phyloP scores from a whole-genome alignment of 1,140 invertebrate species.

The Zaprionus davidi region DNA sequence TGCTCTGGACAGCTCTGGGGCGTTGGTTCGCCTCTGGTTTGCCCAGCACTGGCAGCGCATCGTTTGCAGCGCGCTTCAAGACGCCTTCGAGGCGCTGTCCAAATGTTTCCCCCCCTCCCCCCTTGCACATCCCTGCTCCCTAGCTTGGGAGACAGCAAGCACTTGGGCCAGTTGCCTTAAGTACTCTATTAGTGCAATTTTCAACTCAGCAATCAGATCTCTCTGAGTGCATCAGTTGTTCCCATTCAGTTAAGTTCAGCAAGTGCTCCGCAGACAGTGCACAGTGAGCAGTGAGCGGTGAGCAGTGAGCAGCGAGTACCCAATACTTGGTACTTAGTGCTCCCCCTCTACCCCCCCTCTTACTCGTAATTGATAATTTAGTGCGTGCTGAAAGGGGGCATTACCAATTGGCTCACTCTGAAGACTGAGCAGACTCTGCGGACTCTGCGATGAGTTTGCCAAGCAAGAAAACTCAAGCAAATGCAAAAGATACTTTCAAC shows the following conservation, averaged over 20 bases:
- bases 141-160: constrained; percentile 1
- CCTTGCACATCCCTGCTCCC: too few relatives aligned
- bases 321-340: constrained; percentile 4
- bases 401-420: constrained; percentile 17
- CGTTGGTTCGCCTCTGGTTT: constrained; percentile 12
- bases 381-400: constrained; percentile 9
- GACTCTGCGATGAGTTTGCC: background rate
- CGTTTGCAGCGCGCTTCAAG: too few relatives aligned
- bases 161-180: constrained; percentile 35
- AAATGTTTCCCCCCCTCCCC: constrained; percentile 26
- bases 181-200: constrained; percentile 60
- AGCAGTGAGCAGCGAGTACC: too few relatives aligned
- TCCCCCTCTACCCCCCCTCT: background rate
- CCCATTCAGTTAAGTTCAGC: constrained; percentile 2
- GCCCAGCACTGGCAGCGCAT: background rate
- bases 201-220: constrained; percentile 16
- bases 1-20: constrained; percentile 19
- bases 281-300: background rate
- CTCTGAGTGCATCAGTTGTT: constrained; percentile 27
- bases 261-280: constrained; percentile 3
- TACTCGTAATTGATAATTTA: constrained; percentile 26
- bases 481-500: background rate
- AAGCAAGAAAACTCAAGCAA: background rate
- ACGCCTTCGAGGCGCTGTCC: constrained; percentile 16
- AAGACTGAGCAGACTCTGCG: background rate